Evolutionary conservation across 2,113 vertebrate genomes (phyloP).

Genomic region (Mustela lutreola): DNA sequence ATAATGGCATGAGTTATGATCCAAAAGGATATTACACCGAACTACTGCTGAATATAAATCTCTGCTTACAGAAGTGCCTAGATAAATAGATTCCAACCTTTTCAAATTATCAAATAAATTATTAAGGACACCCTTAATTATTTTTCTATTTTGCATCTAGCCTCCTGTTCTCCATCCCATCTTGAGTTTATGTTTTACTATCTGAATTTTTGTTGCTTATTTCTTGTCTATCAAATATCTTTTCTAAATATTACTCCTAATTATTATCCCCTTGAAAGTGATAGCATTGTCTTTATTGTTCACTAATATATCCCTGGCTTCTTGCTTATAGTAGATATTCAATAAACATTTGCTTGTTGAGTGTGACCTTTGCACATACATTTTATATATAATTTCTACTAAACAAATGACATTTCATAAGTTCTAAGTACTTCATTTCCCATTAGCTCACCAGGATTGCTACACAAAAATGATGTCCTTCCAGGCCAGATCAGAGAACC

Average conservation of each 20-base stretch:
- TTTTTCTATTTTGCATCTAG: neutral
- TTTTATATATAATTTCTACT: neutral
- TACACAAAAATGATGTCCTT: neutral
- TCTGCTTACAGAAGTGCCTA: neutral
- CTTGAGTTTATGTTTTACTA: neutral
- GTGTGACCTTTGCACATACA: neutral
- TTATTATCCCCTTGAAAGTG: neutral
- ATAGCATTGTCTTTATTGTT: neutral
- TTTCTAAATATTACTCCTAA: neutral
- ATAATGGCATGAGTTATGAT: neutral
- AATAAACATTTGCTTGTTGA: constrained; percentile 47
- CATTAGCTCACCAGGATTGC: neutral
- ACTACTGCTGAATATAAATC: constrained; percentile 6
- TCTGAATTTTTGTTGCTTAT: neutral
- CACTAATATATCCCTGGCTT: neutral
- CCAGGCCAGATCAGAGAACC: neutral
- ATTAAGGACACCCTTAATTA: neutral
- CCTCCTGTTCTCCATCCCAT: neutral
- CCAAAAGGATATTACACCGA: neutral
- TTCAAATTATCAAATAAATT: constrained; percentile 41
- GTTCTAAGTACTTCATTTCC: neutral
- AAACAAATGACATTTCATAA: constrained; percentile 12
- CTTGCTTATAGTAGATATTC: neutral
- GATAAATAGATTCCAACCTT: constrained; percentile 9
- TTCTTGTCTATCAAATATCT: neutral